Evolutionary conservation across 2,888 invertebrate species (phyloP).

Genomic region (Steinernema scapterisci): DNA sequence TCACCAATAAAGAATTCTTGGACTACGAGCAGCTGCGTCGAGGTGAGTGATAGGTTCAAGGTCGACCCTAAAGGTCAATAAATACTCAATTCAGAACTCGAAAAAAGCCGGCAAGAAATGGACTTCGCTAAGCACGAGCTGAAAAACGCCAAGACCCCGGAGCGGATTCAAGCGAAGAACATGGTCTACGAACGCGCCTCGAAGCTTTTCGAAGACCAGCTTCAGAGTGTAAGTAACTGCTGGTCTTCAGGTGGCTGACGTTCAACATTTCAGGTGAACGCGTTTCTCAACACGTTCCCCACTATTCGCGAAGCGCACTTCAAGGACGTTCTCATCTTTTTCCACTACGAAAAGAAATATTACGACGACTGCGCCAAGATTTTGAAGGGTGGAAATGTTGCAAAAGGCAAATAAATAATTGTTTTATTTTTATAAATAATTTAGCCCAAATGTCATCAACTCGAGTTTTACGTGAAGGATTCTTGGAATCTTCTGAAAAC

Average conservation of each 20-base stretch:
- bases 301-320: slow-evolving; percentile 21
- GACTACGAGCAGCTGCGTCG: not conserved
- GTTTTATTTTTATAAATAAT: too few relatives aligned
- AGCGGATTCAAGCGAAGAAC: slow-evolving; percentile 33
- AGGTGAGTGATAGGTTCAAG: not conserved
- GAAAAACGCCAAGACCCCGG: slow-evolving; percentile 33
- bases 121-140: slow-evolving; percentile 36
- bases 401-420: too few relatives aligned
- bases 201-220: slow-evolving; percentile 30
- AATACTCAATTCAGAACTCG: slow-evolving; percentile 22
- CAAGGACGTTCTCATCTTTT: slow-evolving; percentile 16
- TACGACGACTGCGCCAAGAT: slow-evolving; percentile 5
- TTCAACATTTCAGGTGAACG: not conserved
- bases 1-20: not conserved
- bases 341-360: not conserved
- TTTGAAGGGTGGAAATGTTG: too few relatives aligned
- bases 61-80: too few relatives aligned
- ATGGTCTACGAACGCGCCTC: slow-evolving; percentile 31
- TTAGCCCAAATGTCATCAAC: too few relatives aligned
- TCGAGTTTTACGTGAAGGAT: too few relatives aligned
- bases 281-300: slow-evolving; percentile 19
- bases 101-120: slow-evolving; percentile 33
- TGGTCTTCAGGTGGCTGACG: not conserved
- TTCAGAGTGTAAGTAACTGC: not conserved
- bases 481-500: too few relatives aligned